Conservation (phyloP, 2,113 vertebrate species). For the Takifugu flavidus region DNA sequence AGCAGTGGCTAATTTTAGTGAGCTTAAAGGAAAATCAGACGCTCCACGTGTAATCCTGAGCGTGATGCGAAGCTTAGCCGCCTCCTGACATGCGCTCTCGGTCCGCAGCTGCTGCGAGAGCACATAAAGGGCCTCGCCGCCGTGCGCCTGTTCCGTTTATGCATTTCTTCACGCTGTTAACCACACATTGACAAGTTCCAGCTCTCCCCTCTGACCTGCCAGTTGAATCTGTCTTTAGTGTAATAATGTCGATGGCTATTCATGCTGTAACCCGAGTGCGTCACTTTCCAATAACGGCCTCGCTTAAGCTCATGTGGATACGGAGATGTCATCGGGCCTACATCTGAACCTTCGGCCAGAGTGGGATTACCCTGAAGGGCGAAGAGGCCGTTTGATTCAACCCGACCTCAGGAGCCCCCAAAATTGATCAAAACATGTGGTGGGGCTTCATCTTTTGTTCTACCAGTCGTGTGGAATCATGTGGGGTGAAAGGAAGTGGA, state of each 20-base stretch:
- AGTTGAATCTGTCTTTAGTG: conserved; percentile 60
- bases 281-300: conserved; percentile 57
- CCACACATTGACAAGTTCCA: conserved; percentile 60
- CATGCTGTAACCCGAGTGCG: conserved; percentile 67
- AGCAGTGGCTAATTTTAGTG: conserved; percentile 72
- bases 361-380: not conserved
- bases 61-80: conserved; percentile 73
- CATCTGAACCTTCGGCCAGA: conserved; percentile 26
- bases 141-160: conserved; percentile 64
- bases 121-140: conserved; percentile 37
- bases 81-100: conserved; percentile 61
- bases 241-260: conserved; percentile 68
- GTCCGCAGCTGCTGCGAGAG: conserved; percentile 63
- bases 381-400: not conserved
- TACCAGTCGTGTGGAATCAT: not conserved
- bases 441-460: not conserved
- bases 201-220: conserved; percentile 43
- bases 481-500: too few species aligned
- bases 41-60: conserved; percentile 73
- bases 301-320: conserved; percentile 60
- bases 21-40: conserved; percentile 74
- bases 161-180: conserved; percentile 63
- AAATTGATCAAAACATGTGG: too few species aligned
- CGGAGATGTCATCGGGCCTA: conserved; percentile 46
- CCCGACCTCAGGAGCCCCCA: not conserved